Evolutionary conservation across 2,797 vertebrate genomes (phyloP).

Genomic region (Oreonectes daqikongensis): DNA sequence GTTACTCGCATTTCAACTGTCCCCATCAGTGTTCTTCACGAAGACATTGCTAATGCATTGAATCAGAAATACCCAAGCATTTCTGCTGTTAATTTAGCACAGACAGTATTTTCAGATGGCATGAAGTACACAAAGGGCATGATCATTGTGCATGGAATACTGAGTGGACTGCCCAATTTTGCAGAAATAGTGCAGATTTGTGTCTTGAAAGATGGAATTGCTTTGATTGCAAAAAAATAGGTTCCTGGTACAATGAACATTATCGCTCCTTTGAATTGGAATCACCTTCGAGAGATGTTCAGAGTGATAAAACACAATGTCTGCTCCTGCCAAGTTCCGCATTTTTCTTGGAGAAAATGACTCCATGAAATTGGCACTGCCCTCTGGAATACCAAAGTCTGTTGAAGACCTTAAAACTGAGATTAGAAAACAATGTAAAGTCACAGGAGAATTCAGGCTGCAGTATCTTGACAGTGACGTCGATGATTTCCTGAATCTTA

Average conservation of each 20-base stretch:
- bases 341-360: background rate
- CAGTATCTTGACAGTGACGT: background rate
- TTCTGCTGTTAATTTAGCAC: constrained; percentile 11
- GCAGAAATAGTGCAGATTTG: constrained; percentile 45
- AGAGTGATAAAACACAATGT: background rate
- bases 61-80: constrained; percentile 5
- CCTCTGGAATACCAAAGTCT: constrained; percentile 4
- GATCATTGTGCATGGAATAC: constrained; percentile 40
- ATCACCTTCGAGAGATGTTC: constrained; percentile 37
- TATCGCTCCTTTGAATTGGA: constrained; percentile 43
- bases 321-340: background rate
- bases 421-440: background rate
- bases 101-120: constrained; percentile 14
- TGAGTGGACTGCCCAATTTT: constrained; percentile 36
- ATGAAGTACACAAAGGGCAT: constrained; percentile 31
- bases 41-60: constrained; percentile 15
- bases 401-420: background rate
- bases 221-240: constrained; percentile 18
- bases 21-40: constrained; percentile 30
- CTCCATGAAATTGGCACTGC: background rate
- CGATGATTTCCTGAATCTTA: constrained; percentile 1
- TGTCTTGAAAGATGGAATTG: constrained; percentile 36
- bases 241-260: constrained; percentile 51
- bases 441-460: background rate
- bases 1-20: constrained; percentile 34